Evolutionary conservation across 2,797 vertebrate genomes (phyloP).

Genomic region (Myioborus melanocephalus): DNA sequence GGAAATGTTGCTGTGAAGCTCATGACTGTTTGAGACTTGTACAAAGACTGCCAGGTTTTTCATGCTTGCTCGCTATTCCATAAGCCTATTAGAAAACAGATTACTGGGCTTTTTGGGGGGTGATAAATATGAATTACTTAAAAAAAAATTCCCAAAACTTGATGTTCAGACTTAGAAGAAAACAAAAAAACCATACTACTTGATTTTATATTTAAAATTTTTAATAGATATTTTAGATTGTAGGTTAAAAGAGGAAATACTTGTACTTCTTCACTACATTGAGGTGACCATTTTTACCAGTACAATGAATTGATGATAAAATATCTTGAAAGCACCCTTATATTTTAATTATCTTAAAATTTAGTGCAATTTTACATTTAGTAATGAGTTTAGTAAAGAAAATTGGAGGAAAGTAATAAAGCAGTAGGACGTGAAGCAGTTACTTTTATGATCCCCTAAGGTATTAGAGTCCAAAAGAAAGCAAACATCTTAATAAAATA

Average conservation of each 20-base stretch:
- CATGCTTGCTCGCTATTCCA: not conserved
- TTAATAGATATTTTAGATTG: not conserved
- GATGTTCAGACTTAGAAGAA: not conserved
- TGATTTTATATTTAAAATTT: not conserved
- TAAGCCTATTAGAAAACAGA: not conserved
- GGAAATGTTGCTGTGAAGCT: not conserved
- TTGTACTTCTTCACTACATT: not conserved
- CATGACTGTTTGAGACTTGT: not conserved
- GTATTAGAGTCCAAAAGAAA: not conserved
- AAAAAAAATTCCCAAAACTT: not conserved
- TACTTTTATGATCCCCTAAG: not conserved
- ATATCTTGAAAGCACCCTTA: not conserved
- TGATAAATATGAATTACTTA: not conserved
- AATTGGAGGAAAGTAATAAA: not conserved
- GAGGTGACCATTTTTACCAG: not conserved
- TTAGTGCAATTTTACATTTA: not conserved
- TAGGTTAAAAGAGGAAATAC: not conserved
- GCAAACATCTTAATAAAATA: not conserved
- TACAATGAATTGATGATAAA: not conserved
- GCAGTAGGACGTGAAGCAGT: not conserved
- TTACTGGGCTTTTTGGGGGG: accelerated
- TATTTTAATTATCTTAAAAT: not conserved
- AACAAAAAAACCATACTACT: not conserved
- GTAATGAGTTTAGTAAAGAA: not conserved
- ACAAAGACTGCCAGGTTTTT: not conserved